Evolutionary conservation across 2,888 invertebrate genomes (phyloP).

Genomic region (Andrena chrysosceles): DNA sequence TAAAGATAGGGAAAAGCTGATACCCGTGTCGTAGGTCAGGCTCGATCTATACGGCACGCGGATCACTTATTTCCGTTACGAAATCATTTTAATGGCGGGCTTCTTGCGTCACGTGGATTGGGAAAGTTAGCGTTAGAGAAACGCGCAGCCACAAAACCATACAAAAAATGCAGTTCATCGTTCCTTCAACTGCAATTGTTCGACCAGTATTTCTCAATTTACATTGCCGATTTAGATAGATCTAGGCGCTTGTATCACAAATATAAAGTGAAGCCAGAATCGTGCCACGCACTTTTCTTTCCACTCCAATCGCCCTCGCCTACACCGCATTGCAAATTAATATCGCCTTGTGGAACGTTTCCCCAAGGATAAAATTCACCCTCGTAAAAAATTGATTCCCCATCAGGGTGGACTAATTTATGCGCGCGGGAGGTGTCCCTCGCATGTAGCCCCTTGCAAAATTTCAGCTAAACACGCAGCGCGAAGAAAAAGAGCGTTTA

Average conservation of each 20-base stretch:
- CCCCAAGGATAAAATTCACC: constrained; percentile 10
- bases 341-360: constrained; percentile 35
- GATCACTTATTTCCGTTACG: constrained; percentile 2
- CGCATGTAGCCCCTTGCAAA: background rate
- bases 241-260: no score
- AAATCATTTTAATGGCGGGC: background rate
- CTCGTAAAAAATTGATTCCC: constrained; percentile 6
- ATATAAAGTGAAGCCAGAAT: background rate
- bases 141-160: background rate
- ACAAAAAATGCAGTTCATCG: background rate
- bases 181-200: background rate
- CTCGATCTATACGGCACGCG: background rate
- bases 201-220: background rate
- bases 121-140: constrained; percentile 4
- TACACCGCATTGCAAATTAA: constrained; percentile 9
- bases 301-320: background rate
- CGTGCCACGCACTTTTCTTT: background rate
- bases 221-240: no score
- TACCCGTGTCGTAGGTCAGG: background rate
- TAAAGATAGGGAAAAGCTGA: background rate
- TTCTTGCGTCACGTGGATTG: constrained; percentile 17
- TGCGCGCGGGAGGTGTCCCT: background rate
- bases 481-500: background rate
- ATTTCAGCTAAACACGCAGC: background rate
- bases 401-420: background rate